Evolutionary conservation across 2,113 vertebrate species (phyloP).

Genomic region (Melospiza melodia): DNA sequence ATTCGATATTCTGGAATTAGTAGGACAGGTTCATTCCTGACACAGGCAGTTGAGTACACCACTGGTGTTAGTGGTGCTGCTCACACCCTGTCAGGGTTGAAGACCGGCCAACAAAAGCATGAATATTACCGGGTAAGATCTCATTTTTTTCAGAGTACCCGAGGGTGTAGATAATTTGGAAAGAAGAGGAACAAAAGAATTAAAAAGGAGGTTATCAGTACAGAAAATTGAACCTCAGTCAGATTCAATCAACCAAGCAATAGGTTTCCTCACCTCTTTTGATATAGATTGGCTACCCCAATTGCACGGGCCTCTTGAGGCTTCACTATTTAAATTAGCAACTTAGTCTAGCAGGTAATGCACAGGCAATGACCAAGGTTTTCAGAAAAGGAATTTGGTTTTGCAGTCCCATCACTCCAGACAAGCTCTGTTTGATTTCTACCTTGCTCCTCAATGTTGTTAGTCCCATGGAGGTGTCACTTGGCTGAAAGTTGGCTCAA

Average conservation of each 20-base stretch:
- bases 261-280: slow-evolving; percentile 21
- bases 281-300: not conserved
- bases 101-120: not conserved
- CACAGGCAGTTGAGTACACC: not conserved
- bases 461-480: not conserved
- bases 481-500: not conserved
- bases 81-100: not conserved
- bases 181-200: slow-evolving; percentile 46
- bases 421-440: not conserved
- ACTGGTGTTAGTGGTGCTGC: not conserved
- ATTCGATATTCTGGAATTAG: not conserved
- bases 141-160: not conserved
- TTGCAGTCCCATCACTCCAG: not conserved
- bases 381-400: not conserved
- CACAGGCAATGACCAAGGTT: not conserved
- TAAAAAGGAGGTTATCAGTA: slow-evolving; percentile 30
- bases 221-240: slow-evolving; percentile 41
- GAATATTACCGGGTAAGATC: not conserved
- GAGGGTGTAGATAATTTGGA: slow-evolving; percentile 35
- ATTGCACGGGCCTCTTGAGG: not conserved
- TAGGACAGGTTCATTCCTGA: not conserved
- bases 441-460: not conserved
- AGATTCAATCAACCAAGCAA: slow-evolving; percentile 45
- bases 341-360: not conserved
- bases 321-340: slow-evolving; percentile 8